phyloP scores from a whole-genome alignment of 2,113 vertebrate genomes.

The Ictalurus furcatus region DNA sequence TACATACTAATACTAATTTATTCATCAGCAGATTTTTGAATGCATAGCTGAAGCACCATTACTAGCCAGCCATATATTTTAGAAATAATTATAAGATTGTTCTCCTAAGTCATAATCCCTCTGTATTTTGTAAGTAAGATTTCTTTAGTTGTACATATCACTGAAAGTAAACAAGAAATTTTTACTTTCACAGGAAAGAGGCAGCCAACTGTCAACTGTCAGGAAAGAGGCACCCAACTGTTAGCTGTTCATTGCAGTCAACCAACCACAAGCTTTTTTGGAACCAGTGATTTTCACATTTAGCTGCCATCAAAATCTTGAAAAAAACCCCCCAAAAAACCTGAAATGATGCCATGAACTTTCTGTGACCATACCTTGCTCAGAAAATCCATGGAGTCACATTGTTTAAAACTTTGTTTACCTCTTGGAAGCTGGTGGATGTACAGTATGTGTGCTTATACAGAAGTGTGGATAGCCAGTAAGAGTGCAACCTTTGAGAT shows the following conservation, averaged over 20 bases:
- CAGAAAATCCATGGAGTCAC: neutral
- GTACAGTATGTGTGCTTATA: neutral
- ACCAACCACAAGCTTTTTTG: neutral
- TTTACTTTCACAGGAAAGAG: neutral
- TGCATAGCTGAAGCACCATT: neutral
- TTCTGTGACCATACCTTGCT: neutral
- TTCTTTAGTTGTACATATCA: neutral
- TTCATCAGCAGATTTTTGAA: neutral
- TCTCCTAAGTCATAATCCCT: neutral
- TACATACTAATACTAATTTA: neutral
- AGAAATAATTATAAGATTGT: neutral
- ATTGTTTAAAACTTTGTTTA: neutral
- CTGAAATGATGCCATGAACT: neutral
- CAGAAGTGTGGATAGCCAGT: neutral
- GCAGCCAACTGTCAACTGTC: too few species aligned
- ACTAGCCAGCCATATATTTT: neutral
- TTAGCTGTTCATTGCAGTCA: neutral
- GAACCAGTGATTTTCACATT: neutral
- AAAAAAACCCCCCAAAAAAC: neutral
- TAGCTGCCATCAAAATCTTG: neutral
- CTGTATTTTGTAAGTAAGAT: neutral
- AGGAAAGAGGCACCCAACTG: too few species aligned
- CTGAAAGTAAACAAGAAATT: neutral
- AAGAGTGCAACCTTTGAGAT: neutral
- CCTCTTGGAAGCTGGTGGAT: neutral